phyloP scores from a whole-genome alignment of 23 tunicate species.

The Ascidia mentula region DNA sequence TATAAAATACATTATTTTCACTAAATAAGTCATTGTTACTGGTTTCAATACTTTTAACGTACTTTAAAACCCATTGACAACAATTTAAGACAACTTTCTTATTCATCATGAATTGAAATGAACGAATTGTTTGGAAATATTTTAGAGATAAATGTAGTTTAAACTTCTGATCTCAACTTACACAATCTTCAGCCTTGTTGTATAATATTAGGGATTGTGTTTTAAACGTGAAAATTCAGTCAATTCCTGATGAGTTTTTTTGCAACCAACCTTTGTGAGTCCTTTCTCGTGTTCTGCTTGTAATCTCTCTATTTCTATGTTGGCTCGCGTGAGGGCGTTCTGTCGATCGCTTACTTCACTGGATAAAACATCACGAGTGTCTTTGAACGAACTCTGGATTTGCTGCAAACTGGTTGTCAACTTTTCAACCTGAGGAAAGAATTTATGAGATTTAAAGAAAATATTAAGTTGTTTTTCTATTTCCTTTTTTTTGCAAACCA shows the following conservation, averaged over 20 bases:
- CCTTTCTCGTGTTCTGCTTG: slow-evolving; percentile 41
- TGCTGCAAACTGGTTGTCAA: slow-evolving; percentile 54
- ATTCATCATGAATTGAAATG: no score
- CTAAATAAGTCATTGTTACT: no score
- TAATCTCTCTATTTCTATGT: slow-evolving; percentile 32
- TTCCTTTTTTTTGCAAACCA: no score
- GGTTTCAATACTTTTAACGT: no score
- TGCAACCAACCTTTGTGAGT: slow-evolving; percentile 47
- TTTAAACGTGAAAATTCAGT: no score
- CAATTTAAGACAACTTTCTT: no score
- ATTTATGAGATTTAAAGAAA: neutral
- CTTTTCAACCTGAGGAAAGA: slow-evolving; percentile 41
- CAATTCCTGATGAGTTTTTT: no score
- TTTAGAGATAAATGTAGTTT: no score
- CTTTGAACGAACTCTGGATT: slow-evolving; percentile 55
- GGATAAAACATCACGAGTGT: slow-evolving; percentile 51
- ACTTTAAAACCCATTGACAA: neutral
- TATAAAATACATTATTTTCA: neutral
- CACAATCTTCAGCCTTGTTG: no score
- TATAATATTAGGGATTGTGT: no score
- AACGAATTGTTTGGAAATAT: no score
- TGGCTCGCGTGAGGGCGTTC: slow-evolving; percentile 24
- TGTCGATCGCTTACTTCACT: slow-evolving; percentile 52
- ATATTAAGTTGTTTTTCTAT: neutral
- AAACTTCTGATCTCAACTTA: no score